These are phyloP conservation scores for Pachyrhynchus sulphureomaculatus DNA, from an alignment of 1,140 invertebrate species.

Conservation along the genomic window DNA sequence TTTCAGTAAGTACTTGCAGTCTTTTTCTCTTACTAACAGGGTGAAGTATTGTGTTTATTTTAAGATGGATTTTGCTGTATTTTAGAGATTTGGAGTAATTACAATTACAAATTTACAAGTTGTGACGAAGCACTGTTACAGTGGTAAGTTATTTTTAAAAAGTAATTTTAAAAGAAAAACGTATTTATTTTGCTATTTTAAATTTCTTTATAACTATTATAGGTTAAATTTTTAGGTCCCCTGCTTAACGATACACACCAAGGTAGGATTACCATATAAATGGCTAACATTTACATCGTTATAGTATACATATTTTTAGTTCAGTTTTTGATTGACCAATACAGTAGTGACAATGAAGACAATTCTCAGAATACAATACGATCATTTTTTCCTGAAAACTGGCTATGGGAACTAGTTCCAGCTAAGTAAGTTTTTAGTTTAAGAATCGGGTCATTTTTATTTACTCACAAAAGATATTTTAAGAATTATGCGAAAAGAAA, in stretches of 20 bases:
- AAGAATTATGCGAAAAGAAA: too few relatives aligned
- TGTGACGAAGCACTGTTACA: constrained; percentile 42
- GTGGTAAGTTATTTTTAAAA: constrained; percentile 26
- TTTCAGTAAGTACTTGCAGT: constrained; percentile 41
- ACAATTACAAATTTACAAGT: constrained; percentile 42
- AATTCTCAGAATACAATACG: constrained; percentile 50
- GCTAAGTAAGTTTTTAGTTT: constrained; percentile 54
- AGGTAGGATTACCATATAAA: too few relatives aligned
- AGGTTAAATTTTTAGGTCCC: constrained; percentile 34
- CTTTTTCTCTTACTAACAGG: too few relatives aligned
- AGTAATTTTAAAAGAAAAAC: too few relatives aligned
- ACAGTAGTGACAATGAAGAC: constrained; percentile 48
- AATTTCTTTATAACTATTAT: too few relatives aligned
- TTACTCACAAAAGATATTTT: too few relatives aligned
- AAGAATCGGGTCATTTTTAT: too few relatives aligned
- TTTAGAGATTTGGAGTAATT: constrained; percentile 40
- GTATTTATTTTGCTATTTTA: too few relatives aligned
- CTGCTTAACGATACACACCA: constrained; percentile 6
- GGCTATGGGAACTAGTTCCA: constrained; percentile 64
- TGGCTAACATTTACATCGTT: too few relatives aligned
- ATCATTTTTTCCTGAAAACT: constrained; percentile 68
- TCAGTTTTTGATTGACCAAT: constrained; percentile 32
- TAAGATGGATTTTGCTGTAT: constrained; percentile 1
- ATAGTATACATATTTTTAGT: constrained; percentile 31
- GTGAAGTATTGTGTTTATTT: too few relatives aligned